Evolutionary conservation across 2,113 vertebrate species (phyloP), one percentile per base, ranked within the genome.

Genomic region (Corythoichthys intestinalis): DNA sequence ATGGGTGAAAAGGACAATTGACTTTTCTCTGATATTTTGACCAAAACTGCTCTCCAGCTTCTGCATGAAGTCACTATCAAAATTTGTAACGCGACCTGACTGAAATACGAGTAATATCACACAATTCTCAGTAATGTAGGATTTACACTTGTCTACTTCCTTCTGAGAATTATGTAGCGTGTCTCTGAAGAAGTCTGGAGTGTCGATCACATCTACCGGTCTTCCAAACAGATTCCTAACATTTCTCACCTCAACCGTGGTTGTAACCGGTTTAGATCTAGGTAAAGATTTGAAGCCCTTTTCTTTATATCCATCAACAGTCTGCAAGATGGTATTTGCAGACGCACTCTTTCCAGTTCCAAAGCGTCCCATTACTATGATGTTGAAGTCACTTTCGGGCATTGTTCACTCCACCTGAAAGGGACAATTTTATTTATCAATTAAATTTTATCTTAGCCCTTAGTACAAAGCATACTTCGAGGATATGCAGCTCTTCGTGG

Each of bases 281-380:
- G 76, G 0, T 44, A 34, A 2, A n/a, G 83, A 77, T 34, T 0
- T 1, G 34, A 84, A 83, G 5, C 0, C 0, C 13, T 58, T 48
- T 0, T 5, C 34, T 28, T 28, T 28, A 28, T 28, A 3, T 0
- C 1, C 0, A 0, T 38, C 0, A 5, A 20, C 49, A 11, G 58
- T 59, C 14, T 13, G 3, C 38, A 84, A 37, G 54, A 84, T 75
- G 62, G 79, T 77, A 60, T 79, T 84, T 56, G 44, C 79, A 50
- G 74, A 70, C 8, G 79, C 71, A 34, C 75, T 82, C 59, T 82
- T 82, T 76, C 78, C 34, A 81, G 46, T 14, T 78, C 56, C 47
- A 81, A 17, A 0, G 20, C 20, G 20, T 82, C 78, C 78, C 34
- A 81, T 48, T 14, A 81, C 56, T 47, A 81, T n/a, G 0, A 81